These are phyloP conservation scores for Nicator chloris DNA, from an alignment of 2,113 vertebrate species.

Conservation along the genomic window DNA sequence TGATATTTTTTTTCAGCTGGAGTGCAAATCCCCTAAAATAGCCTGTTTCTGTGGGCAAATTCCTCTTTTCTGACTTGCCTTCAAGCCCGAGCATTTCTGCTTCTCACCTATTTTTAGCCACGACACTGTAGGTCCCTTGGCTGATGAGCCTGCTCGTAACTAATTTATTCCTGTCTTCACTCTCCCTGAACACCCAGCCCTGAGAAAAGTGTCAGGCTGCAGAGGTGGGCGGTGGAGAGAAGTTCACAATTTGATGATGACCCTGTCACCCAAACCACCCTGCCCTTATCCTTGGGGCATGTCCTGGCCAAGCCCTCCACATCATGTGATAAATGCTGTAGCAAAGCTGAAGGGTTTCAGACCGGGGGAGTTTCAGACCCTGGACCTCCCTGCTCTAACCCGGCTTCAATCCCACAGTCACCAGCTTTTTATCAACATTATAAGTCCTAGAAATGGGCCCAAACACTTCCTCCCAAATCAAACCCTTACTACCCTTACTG, in stretches of 20 bases:
- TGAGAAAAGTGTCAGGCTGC: background rate
- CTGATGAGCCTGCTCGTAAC: conserved; percentile 26
- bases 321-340: rapidly evolving
- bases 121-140: conserved; percentile 43
- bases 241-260: background rate
- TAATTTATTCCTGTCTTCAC: conserved; percentile 1
- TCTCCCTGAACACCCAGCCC: background rate
- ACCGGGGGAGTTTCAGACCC: background rate
- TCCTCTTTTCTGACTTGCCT: conserved; percentile 44
- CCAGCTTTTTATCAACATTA: rapidly evolving
- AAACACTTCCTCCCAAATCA: background rate
- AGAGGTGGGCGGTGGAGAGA: background rate
- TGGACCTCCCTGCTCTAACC: background rate
- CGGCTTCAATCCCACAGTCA: background rate
- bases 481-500: background rate
- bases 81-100: background rate
- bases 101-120: conserved; percentile 57
- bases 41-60: conserved; percentile 47
- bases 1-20: background rate
- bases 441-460: rapidly evolving
- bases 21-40: conserved; percentile 52
- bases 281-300: rapidly evolving
- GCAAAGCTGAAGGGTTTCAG: background rate
- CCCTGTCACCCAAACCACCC: background rate
- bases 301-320: background rate